A percentile compares a stretch with the other conserved stretches of the same genome.
phyloP scores from a whole-genome alignment of 30 jellyfish, hydroid and myxozoan species.

The Sanderia malayensis region DNA sequence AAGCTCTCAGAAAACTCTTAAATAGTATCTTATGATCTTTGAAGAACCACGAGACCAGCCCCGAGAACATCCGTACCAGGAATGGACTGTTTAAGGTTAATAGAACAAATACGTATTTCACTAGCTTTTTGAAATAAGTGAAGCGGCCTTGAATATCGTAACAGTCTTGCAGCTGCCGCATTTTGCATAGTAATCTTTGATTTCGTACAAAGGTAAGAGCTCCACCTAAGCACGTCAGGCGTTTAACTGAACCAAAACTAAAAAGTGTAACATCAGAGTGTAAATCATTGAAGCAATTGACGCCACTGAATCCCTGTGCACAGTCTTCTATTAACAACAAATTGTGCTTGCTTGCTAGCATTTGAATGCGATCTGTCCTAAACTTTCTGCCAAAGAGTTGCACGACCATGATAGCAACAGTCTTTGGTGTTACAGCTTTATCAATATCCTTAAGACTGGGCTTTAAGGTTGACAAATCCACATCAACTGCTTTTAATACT shows the following conservation, averaged over 20 bases:
- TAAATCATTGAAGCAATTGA: slow-evolving; percentile 3
- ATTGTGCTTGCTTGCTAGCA: slow-evolving; percentile 40
- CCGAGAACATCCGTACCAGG: slow-evolving; percentile 13
- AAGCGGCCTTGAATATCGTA: slow-evolving; percentile 32
- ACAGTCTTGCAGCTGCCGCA: slow-evolving; percentile 23
- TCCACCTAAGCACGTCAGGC: slow-evolving; percentile 63
- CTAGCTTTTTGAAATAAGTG: slow-evolving; percentile 17
- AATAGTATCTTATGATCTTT: slow-evolving; percentile 26
- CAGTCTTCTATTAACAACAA: slow-evolving; percentile 58
- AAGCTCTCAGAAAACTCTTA: slow-evolving; percentile 29
- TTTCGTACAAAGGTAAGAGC: slow-evolving; percentile 30
- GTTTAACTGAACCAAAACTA: slow-evolving; percentile 61
- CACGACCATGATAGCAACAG: slow-evolving; percentile 51
- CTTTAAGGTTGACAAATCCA: slow-evolving; percentile 23
- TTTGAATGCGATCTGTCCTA: slow-evolving; percentile 2
- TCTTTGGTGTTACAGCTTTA: slow-evolving; percentile 19
- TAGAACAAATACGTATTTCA: slow-evolving; percentile 16
- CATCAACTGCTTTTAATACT: slow-evolving; percentile 40
- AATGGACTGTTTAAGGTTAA: slow-evolving; percentile 24
- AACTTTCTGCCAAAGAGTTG: slow-evolving; percentile 61
- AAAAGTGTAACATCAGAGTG: slow-evolving; percentile 48
- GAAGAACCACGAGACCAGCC: slow-evolving; percentile 11
- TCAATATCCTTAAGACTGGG: slow-evolving; percentile 43
- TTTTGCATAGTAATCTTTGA: slow-evolving; percentile 12
- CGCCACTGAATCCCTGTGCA: slow-evolving; percentile 67